Evolutionary conservation across 2,888 invertebrate genomes (phyloP).

Genomic region (Eristalis arbustorum): DNA sequence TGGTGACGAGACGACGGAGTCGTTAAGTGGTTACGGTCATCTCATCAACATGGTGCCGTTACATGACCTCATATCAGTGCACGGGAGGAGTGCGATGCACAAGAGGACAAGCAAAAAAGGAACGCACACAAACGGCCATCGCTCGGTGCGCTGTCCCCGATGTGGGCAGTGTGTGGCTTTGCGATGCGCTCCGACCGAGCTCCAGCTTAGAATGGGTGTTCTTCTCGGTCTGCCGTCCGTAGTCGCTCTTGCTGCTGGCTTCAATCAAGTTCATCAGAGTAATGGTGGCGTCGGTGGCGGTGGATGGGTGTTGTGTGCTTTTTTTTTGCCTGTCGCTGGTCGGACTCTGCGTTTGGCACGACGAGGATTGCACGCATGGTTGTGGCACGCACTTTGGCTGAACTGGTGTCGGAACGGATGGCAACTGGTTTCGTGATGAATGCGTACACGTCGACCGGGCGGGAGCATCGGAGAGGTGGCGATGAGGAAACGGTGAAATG

Average conservation of each 20-base stretch:
- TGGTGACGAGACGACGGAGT: slow-evolving; percentile 38
- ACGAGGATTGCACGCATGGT: slow-evolving; percentile 6
- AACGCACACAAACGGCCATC: background rate
- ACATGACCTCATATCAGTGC: slow-evolving; percentile 65
- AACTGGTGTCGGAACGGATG: background rate
- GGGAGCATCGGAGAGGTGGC: background rate
- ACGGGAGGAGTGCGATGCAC: background rate
- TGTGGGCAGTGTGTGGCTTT: background rate
- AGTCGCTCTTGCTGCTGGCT: slow-evolving; percentile 18
- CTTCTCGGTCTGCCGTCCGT: background rate
- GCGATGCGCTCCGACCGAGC: background rate
- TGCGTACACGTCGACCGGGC: background rate
- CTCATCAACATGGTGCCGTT: slow-evolving; percentile 69
- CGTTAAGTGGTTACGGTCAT: slow-evolving; percentile 66
- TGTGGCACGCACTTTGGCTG: background rate
- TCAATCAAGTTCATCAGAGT: slow-evolving; percentile 39
- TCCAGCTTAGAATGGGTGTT: slow-evolving; percentile 9
- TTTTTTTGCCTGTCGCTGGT: background rate
- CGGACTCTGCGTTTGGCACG: background rate
- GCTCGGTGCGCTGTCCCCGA: background rate
- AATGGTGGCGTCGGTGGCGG: background rate
- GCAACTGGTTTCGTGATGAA: slow-evolving; percentile 21
- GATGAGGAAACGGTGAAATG: background rate
- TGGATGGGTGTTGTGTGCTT: background rate
- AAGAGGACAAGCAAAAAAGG: slow-evolving; percentile 46